A percentile compares a stretch with the other conserved stretches of the same genome.
These are phyloP conservation scores for Anguilla anguilla DNA, from an alignment of 2,797 vertebrate genomes.

Conservation along the genomic window DNA sequence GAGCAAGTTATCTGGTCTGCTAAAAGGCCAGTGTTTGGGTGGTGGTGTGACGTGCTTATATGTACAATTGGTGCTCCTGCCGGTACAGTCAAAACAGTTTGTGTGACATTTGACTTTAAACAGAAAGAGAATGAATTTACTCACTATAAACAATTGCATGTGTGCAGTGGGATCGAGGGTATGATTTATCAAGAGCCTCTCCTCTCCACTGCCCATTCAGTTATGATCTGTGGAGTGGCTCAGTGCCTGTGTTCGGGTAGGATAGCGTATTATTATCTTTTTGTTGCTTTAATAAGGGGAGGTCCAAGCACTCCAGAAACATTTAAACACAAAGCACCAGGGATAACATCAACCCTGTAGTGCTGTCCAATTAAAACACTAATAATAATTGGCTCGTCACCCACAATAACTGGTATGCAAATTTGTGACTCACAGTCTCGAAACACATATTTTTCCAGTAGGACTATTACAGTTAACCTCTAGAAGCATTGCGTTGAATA, in stretches of 20 bases:
- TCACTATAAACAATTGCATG: slow-evolving; percentile 2
- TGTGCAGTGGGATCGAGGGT: slow-evolving; percentile 30
- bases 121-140: slow-evolving; percentile 18
- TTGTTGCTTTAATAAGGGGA: slow-evolving; percentile 69
- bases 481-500: slow-evolving; percentile 24
- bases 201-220: slow-evolving; percentile 46
- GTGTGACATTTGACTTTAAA: slow-evolving; percentile 26
- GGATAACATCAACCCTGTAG: slow-evolving; percentile 58
- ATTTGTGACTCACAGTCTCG: slow-evolving; percentile 41
- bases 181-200: slow-evolving; percentile 39
- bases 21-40: not conserved
- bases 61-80: not conserved
- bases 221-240: slow-evolving; percentile 48
- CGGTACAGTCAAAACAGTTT: slow-evolving; percentile 15
- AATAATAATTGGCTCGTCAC: not conserved
- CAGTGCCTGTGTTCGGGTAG: slow-evolving; percentile 58
- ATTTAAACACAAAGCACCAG: slow-evolving; percentile 54
- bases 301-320: slow-evolving; percentile 52
- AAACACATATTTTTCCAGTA: not conserved
- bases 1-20: not conserved
- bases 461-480: slow-evolving; percentile 21
- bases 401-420: not conserved
- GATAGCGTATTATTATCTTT: slow-evolving; percentile 61
- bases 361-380: slow-evolving; percentile 63
- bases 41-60: not conserved